Percentiles rank a stretch among this genome's conserved stretches.
Conservation (phyloP, 2,888 invertebrate species). For the Drosophila tripunctata region DNA sequence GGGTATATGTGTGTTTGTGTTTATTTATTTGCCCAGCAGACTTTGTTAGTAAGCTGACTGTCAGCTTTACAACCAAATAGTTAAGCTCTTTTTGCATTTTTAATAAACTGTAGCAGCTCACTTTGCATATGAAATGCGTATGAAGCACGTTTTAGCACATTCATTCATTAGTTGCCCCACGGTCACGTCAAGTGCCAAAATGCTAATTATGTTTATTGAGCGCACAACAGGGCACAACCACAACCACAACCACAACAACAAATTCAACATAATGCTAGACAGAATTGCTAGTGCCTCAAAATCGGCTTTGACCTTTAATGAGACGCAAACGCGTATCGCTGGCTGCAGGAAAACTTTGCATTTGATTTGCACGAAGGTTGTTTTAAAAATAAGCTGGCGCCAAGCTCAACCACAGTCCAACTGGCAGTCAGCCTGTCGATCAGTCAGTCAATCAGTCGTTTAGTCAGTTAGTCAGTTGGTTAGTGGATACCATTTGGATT, state of each 20-base stretch:
- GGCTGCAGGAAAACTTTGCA: conserved; percentile 67
- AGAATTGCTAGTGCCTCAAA: conserved; percentile 48
- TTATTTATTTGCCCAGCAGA: conserved; percentile 75
- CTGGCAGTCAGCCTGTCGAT: conserved; percentile 57
- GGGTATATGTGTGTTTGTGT: conserved; percentile 32
- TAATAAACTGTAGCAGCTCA: conserved; percentile 67
- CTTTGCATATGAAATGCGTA: conserved; percentile 64
- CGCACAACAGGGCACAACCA: conserved; percentile 51
- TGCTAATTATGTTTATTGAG: conserved; percentile 78
- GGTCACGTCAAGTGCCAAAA: conserved; percentile 73
- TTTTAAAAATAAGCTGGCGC: conserved; percentile 69
- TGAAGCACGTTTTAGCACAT: conserved; percentile 48
- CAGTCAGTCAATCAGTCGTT: conserved; percentile 35
- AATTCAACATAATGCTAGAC: conserved; percentile 18
- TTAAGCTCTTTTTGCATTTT: conserved; percentile 76
- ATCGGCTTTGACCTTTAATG: conserved; percentile 76
- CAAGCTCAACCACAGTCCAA: conserved; percentile 30
- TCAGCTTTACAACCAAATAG: conserved; percentile 64
- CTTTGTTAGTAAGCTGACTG: conserved; percentile 49
- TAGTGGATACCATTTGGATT: conserved; percentile 43
- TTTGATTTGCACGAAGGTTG: conserved; percentile 74
- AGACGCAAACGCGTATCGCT: conserved; percentile 60
- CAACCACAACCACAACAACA: conserved; percentile 15
- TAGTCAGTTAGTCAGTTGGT: conserved; percentile 21
- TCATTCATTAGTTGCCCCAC: conserved; percentile 72